These are phyloP conservation scores for Nothura maculosa DNA, from an alignment of 2,797 vertebrate species.

Conservation along the genomic window DNA sequence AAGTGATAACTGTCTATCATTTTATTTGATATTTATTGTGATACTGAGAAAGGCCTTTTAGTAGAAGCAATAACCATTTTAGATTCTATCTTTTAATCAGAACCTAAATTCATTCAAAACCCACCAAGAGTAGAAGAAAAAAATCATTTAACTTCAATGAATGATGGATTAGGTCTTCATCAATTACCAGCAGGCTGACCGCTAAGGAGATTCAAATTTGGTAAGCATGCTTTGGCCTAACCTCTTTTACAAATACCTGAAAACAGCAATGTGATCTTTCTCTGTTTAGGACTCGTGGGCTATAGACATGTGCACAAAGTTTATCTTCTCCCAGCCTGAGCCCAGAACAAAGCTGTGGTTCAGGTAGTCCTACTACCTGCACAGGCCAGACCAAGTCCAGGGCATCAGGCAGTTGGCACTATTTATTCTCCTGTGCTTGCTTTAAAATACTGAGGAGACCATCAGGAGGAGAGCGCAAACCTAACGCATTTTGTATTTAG, in stretches of 20 bases:
- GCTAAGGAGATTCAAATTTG: constrained; percentile 9
- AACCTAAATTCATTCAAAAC: background rate
- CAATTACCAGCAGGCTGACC: background rate
- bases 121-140: no score
- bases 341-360: background rate
- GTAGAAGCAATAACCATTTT: background rate
- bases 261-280: background rate
- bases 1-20: background rate
- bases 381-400: background rate
- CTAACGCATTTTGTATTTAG: background rate
- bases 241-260: background rate
- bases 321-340: background rate
- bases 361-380: background rate
- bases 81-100: background rate
- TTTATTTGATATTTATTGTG: background rate
- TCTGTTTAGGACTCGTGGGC: background rate
- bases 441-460: background rate
- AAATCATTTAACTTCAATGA: background rate
- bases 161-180: background rate
- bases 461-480: background rate
- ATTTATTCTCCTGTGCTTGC: background rate
- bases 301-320: background rate
- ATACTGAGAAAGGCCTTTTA: background rate
- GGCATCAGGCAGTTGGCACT: background rate
- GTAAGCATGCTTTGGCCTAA: background rate